Evolutionary conservation across 2,888 invertebrate genomes (phyloP), one percentile per base, ranked within the genome.

Genomic region (Nipponacmea schrenckii): DNA sequence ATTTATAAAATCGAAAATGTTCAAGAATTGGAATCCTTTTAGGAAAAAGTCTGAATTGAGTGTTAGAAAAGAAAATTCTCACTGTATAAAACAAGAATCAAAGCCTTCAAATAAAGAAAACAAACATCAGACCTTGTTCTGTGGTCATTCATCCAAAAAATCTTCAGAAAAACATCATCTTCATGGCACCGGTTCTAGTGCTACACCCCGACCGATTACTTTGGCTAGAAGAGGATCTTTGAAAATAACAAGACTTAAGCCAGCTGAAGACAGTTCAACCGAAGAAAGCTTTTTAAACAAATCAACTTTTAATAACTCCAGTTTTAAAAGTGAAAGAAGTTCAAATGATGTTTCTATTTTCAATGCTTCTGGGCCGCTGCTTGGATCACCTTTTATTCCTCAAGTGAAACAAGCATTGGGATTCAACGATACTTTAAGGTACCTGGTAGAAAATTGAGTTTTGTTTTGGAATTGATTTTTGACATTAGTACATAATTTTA

Each of bases 331-430:
- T 56, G 56, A 56, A 8, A 10, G 56, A 20, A 56, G 24, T 20
- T 12, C 24, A 20, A 24, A 56, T 24, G 56, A 56, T 56, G 56
- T 56, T 24, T 70, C 71, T 3, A 70, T 73, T 14, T 39, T 73
- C 39, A 75, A 73, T 63, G 71, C 76, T 62, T 76, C 79, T 67
- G 81, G 81, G 15, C 81, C 81, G n/a, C 69, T 82, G 46, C 68
- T 81, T 64, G 78, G 81, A 2, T 69, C 81, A 10, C 82, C 83
- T 10, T 80, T 85, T 71, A 76, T 85, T 69, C 84, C 84, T 10
- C 80, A 79, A 64, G 80, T 85, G 20, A 83, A 83, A 71, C 75
- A 83, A 75, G 84, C 82, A 15, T 73, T 84, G 5, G 65, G 66
- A 15, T 39, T 44, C 7, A 66, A 70, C 66, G 70, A 70, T 56